A percentile compares a stretch with the other conserved stretches of the same genome.
These are phyloP conservation scores for Calidris pugnax DNA, from an alignment of 2,113 vertebrate species.

Conservation along the genomic window DNA sequence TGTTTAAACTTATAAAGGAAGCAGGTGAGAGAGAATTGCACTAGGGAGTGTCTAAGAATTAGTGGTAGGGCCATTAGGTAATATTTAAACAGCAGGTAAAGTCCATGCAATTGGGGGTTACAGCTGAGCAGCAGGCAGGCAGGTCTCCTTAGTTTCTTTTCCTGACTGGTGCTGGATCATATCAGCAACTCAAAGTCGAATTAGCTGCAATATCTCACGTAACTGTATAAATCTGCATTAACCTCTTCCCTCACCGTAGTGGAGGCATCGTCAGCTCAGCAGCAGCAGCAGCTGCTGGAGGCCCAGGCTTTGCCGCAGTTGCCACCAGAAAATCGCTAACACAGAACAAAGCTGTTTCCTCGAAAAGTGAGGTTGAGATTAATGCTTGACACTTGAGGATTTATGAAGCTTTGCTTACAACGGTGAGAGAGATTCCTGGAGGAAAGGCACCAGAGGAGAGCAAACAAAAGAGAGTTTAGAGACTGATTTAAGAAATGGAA, in stretches of 20 bases:
- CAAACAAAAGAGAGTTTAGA: not conserved
- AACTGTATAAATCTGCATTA: not conserved
- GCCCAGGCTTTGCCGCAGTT: not conserved
- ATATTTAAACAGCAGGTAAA: not conserved
- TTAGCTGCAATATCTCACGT: not conserved
- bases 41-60: not conserved
- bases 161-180: not conserved
- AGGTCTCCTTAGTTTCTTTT: not conserved
- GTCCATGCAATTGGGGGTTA: not conserved
- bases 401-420: not conserved
- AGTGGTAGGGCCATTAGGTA: not conserved
- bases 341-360: not conserved
- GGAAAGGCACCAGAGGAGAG: not conserved
- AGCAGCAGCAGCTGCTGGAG: not conserved
- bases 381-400: not conserved
- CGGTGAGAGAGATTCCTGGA: not conserved
- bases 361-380: not conserved
- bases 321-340: not conserved
- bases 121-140: not conserved
- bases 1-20: not conserved
- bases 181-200: not conserved
- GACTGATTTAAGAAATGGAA: not conserved
- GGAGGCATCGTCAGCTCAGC: accelerated
- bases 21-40: not conserved
- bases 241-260: not conserved